Conservation (phyloP, 2,113 vertebrate genomes). For the Paradisaea rubra region DNA sequence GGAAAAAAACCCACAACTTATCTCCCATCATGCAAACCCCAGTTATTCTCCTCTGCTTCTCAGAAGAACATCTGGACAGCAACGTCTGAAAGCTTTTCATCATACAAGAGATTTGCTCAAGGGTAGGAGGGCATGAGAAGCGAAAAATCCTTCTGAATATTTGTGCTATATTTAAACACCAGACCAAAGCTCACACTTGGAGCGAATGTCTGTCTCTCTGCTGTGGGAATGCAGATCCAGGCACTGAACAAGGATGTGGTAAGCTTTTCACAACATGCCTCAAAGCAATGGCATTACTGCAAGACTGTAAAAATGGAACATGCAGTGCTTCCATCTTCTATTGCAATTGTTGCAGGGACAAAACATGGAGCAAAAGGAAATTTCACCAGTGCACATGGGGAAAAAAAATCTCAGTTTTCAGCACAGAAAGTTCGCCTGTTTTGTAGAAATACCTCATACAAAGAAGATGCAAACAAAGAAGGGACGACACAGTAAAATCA, state of each 20-base stretch:
- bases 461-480: background rate
- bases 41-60: background rate
- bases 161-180: constrained; percentile 57
- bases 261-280: constrained; percentile 8
- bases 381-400: background rate
- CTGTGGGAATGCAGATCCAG: constrained; percentile 15
- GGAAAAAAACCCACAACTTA: background rate
- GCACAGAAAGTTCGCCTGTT: background rate
- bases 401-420: background rate
- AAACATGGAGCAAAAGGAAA: background rate
- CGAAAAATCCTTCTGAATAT: constrained; percentile 23
- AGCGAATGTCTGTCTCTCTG: background rate
- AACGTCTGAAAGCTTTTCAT: background rate
- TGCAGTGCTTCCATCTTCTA: background rate
- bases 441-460: background rate
- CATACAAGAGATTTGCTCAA: background rate
- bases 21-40: background rate
- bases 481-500: background rate
- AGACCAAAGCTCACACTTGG: constrained; percentile 18
- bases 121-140: constrained; percentile 61
- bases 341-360: background rate
- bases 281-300: background rate
- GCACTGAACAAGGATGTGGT: constrained; percentile 18
- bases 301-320: background rate
- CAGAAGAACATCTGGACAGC: constrained; percentile 42